Conservation (phyloP, 64 coral and sea anemone species). For the Exaiptasia diaphana region DNA sequence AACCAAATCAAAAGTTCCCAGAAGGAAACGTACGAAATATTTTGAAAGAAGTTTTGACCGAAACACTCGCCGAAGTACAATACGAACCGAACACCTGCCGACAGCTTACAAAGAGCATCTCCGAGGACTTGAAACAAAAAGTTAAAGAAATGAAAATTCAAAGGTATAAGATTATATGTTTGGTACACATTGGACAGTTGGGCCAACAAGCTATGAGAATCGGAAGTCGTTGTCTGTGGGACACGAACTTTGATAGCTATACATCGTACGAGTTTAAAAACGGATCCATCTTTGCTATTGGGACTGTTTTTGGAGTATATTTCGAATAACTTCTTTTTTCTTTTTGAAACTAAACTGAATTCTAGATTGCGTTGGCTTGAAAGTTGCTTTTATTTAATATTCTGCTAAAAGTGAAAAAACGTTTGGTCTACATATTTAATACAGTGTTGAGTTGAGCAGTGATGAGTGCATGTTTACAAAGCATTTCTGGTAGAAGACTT, state of each 20-base stretch:
- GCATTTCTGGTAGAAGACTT: no score
- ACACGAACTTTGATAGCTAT: slow-evolving; percentile 68
- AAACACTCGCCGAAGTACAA: slow-evolving; percentile 57
- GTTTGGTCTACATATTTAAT: no score
- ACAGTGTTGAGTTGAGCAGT: no score
- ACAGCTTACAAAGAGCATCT: slow-evolving; percentile 76
- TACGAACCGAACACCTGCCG: slow-evolving; percentile 81
- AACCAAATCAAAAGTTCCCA: slow-evolving; percentile 70
- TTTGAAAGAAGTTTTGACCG: slow-evolving; percentile 67
- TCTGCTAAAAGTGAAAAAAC: no score
- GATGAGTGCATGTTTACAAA: no score
- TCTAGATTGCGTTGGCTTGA: no score
- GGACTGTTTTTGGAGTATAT: slow-evolving; percentile 87
- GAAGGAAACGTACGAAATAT: slow-evolving; percentile 46
- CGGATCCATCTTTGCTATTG: slow-evolving; percentile 76
- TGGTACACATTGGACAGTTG: slow-evolving; percentile 85
- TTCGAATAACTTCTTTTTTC: slow-evolving; percentile 59
- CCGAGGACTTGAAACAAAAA: slow-evolving; percentile 66
- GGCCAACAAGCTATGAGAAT: slow-evolving; percentile 70
- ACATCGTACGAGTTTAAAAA: slow-evolving; percentile 78
- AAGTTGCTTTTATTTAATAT: no score
- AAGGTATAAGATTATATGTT: slow-evolving; percentile 79
- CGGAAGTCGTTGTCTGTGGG: slow-evolving; percentile 93
- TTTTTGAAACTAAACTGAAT: background rate
- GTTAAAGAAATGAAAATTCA: slow-evolving; percentile 79